A percentile compares a stretch with the other conserved stretches of the same genome.
Conservation (phyloP, 2,113 vertebrate genomes). For the Marmota flaviventris region DNA sequence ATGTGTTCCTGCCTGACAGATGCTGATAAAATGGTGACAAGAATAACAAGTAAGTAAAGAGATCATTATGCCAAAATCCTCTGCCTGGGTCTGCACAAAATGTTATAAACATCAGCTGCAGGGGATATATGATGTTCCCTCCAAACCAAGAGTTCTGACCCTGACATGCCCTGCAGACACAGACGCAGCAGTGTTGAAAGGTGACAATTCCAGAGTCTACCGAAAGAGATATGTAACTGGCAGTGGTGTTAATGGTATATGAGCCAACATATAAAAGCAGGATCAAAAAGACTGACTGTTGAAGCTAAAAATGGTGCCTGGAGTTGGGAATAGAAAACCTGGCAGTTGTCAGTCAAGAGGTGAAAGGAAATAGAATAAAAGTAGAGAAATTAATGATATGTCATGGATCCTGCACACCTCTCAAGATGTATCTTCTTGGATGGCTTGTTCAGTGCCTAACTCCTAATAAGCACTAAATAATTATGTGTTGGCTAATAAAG, state of each 20-base stretch:
- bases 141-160: neutral
- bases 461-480: slow-evolving; percentile 16
- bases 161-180: neutral
- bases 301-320: neutral
- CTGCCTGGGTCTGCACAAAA: neutral
- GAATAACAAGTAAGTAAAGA: slow-evolving; percentile 75
- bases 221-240: neutral
- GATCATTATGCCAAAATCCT: slow-evolving; percentile 60
- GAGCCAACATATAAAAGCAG: neutral
- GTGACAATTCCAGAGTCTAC: neutral
- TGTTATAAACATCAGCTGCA: slow-evolving; percentile 51
- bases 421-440: neutral
- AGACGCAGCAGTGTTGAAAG: neutral
- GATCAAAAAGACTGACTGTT: neutral
- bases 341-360: neutral
- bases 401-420: neutral
- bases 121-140: neutral
- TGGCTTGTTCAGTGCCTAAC: neutral
- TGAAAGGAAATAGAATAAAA: neutral
- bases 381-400: neutral
- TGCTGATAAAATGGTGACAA: slow-evolving; percentile 77
- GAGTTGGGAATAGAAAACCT: neutral
- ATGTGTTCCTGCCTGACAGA: slow-evolving; percentile 75
- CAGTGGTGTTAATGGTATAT: neutral
- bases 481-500: neutral